Evolutionary conservation across 2,797 vertebrate genomes (phyloP), one percentile per base, ranked within the genome.

Genomic region (Chelon labrosus): DNA sequence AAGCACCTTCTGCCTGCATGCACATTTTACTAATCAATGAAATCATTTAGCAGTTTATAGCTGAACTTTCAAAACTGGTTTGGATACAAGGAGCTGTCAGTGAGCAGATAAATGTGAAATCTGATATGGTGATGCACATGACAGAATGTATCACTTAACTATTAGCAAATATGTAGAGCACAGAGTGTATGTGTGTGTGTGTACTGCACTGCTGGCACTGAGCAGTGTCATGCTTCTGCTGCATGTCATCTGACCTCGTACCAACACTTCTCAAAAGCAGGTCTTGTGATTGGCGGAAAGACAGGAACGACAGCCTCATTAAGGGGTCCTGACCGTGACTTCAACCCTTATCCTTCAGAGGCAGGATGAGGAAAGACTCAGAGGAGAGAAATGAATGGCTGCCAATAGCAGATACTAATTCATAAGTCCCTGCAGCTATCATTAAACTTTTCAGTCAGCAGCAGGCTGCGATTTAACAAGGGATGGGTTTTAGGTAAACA

Each of bases 361-460:
- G 46, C 61, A 75, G 80, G 77, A 85, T 72, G 77, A 80, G 64
- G 70, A 80, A 79, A 79, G 39, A 75, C 70, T 75, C 73, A 72
- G 70, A 75, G 60, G 37, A 57, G 49, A 83, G 61, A 88, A 85
- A 79, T 75, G 55, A 85, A 69, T 90, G 85, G 80, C 80, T 84
- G 67, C 69, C 62, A 82, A 78, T 90, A 84, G 84, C 85, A 91
- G 90, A 89, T 89, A 89, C 59, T 65, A 85, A 85, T 80, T 86
- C 80, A 85, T 46, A 59, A 74, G 58, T 58, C 85, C 93, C 90
- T 65, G 65, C 55, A 70, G 93, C 91, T 77, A 93, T 88, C 88
- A 84, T 94, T 94, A 91, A 94, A 93, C 92, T 90, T 91, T 87
- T 90, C 75, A 89, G 77, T 89, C 70, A 85, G 52, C 73, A 86